Percentiles rank a stretch among this genome's conserved stretches.
Conservation (phyloP, 2,113 vertebrate species). For the Bujurquina vittata region DNA sequence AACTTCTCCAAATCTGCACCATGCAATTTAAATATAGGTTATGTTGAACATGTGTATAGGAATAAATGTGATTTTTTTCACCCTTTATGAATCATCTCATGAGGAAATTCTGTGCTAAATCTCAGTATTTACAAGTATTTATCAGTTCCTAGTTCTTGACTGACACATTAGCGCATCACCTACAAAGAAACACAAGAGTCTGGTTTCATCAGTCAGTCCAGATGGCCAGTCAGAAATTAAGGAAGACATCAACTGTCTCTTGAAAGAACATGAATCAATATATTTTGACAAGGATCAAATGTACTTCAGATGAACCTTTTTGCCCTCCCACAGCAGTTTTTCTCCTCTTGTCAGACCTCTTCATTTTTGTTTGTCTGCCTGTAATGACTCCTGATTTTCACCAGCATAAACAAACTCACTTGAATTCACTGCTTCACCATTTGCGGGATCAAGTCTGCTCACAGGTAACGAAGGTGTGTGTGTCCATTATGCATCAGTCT, state of each 20-base stretch:
- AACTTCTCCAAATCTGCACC: slow-evolving; percentile 17
- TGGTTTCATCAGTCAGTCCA: slow-evolving; percentile 45
- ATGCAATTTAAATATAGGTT: neutral
- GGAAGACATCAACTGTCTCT: slow-evolving; percentile 78
- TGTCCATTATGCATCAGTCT: neutral
- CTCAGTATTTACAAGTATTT: neutral
- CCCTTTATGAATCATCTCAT: neutral
- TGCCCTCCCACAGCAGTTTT: slow-evolving; percentile 66
- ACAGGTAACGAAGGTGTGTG: neutral
- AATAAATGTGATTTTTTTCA: neutral
- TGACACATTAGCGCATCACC: slow-evolving; percentile 25
- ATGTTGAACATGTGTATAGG: neutral
- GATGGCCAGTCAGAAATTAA: slow-evolving; percentile 69
- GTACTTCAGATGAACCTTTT: slow-evolving; percentile 76
- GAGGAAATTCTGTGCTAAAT: neutral
- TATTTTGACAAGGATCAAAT: slow-evolving; percentile 81
- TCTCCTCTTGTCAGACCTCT: slow-evolving; percentile 64
- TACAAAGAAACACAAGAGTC: slow-evolving; percentile 32
- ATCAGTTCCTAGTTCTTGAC: slow-evolving; percentile 27
- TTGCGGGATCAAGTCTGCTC: neutral
- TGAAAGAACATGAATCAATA: slow-evolving; percentile 78
- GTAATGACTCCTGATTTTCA: slow-evolving; percentile 29
- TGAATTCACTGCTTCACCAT: neutral
- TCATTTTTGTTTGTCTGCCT: slow-evolving; percentile 55
- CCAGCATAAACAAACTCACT: neutral